Percentiles rank a stretch among this genome's conserved stretches.
phyloP scores from a whole-genome alignment of 2,113 vertebrate genomes.

The Amphilophus citrinellus region DNA sequence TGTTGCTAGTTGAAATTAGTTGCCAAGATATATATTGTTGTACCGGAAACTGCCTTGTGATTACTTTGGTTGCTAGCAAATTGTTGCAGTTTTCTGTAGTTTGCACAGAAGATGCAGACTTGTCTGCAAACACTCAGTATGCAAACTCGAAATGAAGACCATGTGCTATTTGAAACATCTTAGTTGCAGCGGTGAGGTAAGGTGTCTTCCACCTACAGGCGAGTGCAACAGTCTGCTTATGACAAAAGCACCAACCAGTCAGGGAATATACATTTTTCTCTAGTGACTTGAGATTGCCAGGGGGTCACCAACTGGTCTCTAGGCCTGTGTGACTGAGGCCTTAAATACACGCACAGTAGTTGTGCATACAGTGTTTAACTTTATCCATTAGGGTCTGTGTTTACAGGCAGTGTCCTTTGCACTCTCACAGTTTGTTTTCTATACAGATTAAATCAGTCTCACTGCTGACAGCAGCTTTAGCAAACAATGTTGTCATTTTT shows the following conservation, averaged over 20 bases:
- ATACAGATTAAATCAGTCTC: not conserved
- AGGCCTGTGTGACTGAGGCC: not conserved
- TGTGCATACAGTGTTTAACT: not conserved
- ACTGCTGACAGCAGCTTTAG: not conserved
- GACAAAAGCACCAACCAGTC: not conserved
- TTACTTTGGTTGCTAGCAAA: not conserved
- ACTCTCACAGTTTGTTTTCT: not conserved
- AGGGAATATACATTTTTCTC: not conserved
- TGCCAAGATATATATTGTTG: not conserved
- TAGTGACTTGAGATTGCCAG: not conserved
- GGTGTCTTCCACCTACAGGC: not conserved
- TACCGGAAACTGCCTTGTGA: not conserved
- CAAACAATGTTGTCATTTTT: no score
- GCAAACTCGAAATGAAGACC: not conserved
- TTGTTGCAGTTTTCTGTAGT: not conserved
- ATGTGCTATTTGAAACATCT: not conserved
- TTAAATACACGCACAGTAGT: not conserved
- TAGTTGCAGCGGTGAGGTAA: not conserved
- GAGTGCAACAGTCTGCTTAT: not conserved
- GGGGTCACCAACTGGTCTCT: not conserved
- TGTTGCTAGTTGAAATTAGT: not conserved
- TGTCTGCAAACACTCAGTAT: not conserved
- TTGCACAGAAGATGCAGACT: not conserved
- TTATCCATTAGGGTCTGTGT: not conserved
- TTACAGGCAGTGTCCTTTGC: not conserved